Conservation (phyloP, 2,113 vertebrate species). For the Burhinus oedicnemus region DNA sequence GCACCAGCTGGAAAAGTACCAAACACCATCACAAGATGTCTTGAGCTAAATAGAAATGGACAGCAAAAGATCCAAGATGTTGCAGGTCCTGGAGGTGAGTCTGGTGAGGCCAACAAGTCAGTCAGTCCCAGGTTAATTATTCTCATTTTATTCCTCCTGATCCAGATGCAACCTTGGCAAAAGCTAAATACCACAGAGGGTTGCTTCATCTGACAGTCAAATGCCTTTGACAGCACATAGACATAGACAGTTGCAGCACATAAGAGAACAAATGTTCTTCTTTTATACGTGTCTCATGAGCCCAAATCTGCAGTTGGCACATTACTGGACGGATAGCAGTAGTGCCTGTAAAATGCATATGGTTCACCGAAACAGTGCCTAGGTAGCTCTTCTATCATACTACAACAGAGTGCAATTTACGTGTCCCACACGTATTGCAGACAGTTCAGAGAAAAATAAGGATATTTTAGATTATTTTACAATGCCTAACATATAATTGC, state of each 20-base stretch:
- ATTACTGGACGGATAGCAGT: background rate
- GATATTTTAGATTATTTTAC: background rate
- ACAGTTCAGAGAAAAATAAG: background rate
- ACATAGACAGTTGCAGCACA: background rate
- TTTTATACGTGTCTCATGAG: background rate
- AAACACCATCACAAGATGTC: background rate
- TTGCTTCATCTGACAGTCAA: slow-evolving; percentile 21
- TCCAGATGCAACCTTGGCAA: background rate
- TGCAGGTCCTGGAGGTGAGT: background rate
- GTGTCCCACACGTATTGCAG: background rate
- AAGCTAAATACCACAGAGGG: background rate
- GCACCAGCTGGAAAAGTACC: background rate
- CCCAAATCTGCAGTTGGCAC: background rate
- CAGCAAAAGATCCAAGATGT: background rate
- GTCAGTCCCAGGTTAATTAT: background rate
- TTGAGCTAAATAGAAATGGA: background rate
- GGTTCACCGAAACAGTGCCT: background rate
- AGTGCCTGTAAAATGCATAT: background rate
- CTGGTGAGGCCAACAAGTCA: background rate
- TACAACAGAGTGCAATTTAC: background rate
- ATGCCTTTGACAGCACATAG: background rate
- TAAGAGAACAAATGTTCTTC: slow-evolving; percentile 2
- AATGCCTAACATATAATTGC: background rate
- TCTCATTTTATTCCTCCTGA: background rate
- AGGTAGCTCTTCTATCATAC: background rate